Percentiles rank a stretch among this genome's conserved stretches.
Conservation (phyloP, 2,113 vertebrate genomes). For the Peromyscus maniculatus region DNA sequence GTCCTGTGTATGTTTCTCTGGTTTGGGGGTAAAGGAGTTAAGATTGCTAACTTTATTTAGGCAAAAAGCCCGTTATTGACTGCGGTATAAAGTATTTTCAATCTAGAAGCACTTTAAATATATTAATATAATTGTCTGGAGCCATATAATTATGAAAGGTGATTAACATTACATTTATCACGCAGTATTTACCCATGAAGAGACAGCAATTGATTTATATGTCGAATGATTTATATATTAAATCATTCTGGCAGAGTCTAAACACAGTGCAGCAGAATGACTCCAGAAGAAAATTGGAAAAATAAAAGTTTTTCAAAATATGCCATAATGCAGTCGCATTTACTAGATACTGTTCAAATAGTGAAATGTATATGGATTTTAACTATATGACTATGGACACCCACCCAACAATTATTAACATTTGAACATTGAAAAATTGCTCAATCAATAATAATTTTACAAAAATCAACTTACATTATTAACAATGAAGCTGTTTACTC, state of each 20-base stretch:
- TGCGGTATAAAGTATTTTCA: neutral
- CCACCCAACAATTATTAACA: conserved; percentile 44
- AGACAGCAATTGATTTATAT: conserved; percentile 21
- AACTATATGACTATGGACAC: conserved; percentile 47
- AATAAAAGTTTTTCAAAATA: conserved; percentile 56
- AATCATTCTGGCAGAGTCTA: conserved; percentile 55
- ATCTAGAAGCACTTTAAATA: conserved; percentile 38
- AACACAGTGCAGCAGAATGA: conserved; percentile 27
- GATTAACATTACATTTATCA: neutral
- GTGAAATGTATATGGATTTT: conserved; percentile 19
- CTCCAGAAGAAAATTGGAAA: conserved; percentile 33
- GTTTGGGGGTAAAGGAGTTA: conserved; percentile 49
- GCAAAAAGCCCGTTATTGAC: conserved; percentile 28
- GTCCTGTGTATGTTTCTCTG: conserved; percentile 11
- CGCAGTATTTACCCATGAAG: neutral
- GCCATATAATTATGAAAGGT: conserved; percentile 37
- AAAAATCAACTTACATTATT: conserved; percentile 70
- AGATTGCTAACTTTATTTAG: conserved; percentile 29
- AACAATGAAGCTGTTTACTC: conserved; percentile 69
- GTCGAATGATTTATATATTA: conserved; percentile 25
- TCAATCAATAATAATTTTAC: conserved; percentile 69
- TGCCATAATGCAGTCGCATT: conserved; percentile 16
- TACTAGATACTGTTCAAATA: neutral
- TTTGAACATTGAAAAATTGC: conserved; percentile 55
- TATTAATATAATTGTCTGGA: conserved; percentile 8